These are phyloP conservation scores for Eublepharis macularius DNA, from an alignment of 2,113 vertebrate species.

Conservation along the genomic window DNA sequence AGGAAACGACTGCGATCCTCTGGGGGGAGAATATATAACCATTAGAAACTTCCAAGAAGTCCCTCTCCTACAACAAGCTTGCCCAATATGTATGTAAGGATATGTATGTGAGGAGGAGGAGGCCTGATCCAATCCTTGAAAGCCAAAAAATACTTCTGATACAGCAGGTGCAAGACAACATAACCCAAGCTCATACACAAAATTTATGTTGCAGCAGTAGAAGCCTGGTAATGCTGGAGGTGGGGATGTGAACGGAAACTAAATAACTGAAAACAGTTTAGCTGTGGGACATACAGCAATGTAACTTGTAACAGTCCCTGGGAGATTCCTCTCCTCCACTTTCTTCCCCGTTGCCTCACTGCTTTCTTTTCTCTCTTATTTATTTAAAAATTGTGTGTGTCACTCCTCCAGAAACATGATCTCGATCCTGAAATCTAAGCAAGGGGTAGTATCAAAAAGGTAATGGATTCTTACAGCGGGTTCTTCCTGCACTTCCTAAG, in stretches of 20 bases:
- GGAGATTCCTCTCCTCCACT: neutral
- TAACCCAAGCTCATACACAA: neutral
- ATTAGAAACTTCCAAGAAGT: neutral
- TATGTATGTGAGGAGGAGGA: too few relatives aligned
- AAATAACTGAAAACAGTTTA: neutral
- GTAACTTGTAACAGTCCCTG: neutral
- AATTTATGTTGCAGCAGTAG: neutral
- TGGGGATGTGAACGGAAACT: neutral
- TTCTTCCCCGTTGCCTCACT: neutral
- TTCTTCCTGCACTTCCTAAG: neutral
- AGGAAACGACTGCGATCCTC: constrained; percentile 98
- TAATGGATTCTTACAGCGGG: too few relatives aligned
- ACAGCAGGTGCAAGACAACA: neutral
- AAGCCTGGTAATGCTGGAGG: neutral
- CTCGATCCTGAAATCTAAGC: neutral
- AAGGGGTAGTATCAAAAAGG: neutral
- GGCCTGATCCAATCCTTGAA: neutral
- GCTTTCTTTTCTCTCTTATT: neutral
- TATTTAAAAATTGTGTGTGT: too few relatives aligned
- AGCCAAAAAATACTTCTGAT: neutral
- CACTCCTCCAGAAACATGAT: too few relatives aligned
- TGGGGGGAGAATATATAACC: constrained; percentile 65
- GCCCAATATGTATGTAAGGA: neutral
- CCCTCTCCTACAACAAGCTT: neutral
- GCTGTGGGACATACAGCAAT: neutral